Percentiles rank a stretch among this genome's conserved stretches.
phyloP scores from a whole-genome alignment of 2,113 vertebrate species.

The Cnemophilus loriae region DNA sequence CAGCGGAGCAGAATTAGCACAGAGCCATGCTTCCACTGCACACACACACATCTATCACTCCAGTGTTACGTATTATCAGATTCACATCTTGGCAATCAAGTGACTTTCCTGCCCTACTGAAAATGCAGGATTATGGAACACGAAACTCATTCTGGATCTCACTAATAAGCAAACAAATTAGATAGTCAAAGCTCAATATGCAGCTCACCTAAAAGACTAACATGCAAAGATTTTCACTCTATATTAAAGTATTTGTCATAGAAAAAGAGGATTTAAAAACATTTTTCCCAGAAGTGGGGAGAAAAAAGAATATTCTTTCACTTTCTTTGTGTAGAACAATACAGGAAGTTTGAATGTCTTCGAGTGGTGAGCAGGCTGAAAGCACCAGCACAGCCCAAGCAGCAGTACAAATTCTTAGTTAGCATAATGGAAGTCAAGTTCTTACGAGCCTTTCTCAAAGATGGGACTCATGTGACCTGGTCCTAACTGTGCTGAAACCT shows the following conservation, averaged over 20 bases:
- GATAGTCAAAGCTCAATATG: not conserved
- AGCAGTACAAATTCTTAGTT: not conserved
- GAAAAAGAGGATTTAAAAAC: not conserved
- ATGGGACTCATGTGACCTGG: not conserved
- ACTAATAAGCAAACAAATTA: not conserved
- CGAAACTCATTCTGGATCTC: not conserved
- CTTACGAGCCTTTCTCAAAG: not conserved
- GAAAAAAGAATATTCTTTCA: not conserved
- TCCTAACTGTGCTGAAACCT: not conserved
- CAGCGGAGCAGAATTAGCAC: not conserved
- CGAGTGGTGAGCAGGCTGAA: not conserved
- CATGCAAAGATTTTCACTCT: not conserved
- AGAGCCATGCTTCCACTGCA: not conserved
- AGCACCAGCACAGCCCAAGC: not conserved
- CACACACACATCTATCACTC: not conserved
- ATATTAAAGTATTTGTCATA: not conserved
- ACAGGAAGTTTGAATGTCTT: not conserved
- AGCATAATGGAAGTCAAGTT: not conserved
- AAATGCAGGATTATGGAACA: not conserved
- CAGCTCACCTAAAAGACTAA: not conserved
- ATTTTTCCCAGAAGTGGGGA: accelerated
- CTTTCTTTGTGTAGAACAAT: not conserved
- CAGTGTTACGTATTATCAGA: accelerated
- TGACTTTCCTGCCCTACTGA: not conserved
- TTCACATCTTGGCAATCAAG: not conserved